Conservation (phyloP, 2,113 vertebrate species). For the Tretioscincus oriximinensis region DNA sequence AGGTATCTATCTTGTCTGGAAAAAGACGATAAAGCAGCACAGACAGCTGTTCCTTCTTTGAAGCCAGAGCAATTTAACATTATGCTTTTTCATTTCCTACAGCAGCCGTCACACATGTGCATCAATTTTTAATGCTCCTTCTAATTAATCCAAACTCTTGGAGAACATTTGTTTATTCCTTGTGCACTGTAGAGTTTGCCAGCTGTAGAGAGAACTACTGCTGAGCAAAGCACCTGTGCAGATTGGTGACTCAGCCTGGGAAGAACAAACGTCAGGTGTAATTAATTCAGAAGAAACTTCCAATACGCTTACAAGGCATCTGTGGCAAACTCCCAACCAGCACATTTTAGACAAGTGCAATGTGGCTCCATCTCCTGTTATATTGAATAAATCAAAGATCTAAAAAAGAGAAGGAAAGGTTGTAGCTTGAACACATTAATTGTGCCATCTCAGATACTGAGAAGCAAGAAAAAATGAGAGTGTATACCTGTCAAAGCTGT, state of each 20-base stretch:
- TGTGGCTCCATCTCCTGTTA: neutral
- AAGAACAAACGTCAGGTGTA: slow-evolving; percentile 2
- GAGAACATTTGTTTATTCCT: neutral
- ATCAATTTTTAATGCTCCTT: slow-evolving; percentile 15
- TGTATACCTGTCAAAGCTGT: too few relatives aligned
- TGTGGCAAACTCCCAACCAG: slow-evolving; percentile 29
- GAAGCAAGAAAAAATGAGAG: too few relatives aligned
- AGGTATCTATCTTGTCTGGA: neutral
- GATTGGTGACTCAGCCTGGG: neutral
- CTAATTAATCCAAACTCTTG: slow-evolving; percentile 23
- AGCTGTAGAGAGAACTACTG: slow-evolving; percentile 25
- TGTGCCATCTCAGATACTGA: neutral
- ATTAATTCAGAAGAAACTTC: slow-evolving; percentile 22
- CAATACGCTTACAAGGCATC: slow-evolving; percentile 6
- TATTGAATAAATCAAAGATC: slow-evolving; percentile 20
- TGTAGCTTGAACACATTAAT: slow-evolving; percentile 17
- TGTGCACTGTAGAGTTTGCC: neutral
- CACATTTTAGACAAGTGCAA: slow-evolving; percentile 16
- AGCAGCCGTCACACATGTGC: slow-evolving; percentile 19
- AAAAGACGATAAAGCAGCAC: neutral
- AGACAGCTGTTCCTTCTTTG: neutral
- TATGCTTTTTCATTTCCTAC: slow-evolving; percentile 10
- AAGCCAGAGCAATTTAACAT: neutral
- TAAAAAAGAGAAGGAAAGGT: slow-evolving; percentile 29
- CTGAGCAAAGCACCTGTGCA: slow-evolving; percentile 35